phyloP scores from a whole-genome alignment of 2,113 vertebrate species.

The Anguilla rostrata region DNA sequence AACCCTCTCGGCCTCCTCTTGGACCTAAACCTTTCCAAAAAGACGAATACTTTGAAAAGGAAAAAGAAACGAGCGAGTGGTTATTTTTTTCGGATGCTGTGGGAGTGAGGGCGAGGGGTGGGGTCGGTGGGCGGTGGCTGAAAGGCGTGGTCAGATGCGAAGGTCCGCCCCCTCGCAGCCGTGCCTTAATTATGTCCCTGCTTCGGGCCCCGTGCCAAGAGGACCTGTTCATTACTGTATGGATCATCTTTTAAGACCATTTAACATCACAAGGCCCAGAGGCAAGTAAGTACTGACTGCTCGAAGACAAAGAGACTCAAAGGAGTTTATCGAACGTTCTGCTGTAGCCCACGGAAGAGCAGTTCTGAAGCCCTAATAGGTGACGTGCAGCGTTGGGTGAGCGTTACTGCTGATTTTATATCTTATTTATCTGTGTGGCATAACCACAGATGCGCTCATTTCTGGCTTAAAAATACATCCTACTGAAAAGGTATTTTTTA shows the following conservation, averaged over 20 bases:
- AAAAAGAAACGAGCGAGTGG: not conserved
- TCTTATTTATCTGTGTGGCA: not conserved
- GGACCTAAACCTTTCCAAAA: too few species aligned
- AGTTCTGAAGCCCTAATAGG: not conserved
- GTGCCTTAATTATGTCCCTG: conserved; percentile 59
- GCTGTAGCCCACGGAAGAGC: conserved; percentile 16
- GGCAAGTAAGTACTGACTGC: conserved; percentile 54
- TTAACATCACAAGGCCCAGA: conserved; percentile 69
- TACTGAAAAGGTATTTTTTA: not conserved
- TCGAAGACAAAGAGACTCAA: conserved; percentile 48
- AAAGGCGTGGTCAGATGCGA: not conserved
- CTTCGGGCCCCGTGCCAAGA: conserved; percentile 59
- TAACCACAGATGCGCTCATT: not conserved
- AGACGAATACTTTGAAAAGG: not conserved
- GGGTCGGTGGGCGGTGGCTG: not conserved
- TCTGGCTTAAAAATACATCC: not conserved
- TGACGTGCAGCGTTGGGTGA: not conserved
- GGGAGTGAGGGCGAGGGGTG: not conserved
- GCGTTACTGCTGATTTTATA: not conserved
- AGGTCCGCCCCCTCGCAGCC: conserved; percentile 46
- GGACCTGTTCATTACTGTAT: conserved; percentile 72
- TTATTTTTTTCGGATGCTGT: not conserved
- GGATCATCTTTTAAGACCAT: conserved; percentile 77
- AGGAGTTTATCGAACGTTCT: conserved; percentile 61
- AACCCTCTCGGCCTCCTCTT: too few species aligned